A percentile compares a stretch with the other conserved stretches of the same genome.
Conservation (phyloP, 2,888 invertebrate species). For the Rhingia rostrata region DNA sequence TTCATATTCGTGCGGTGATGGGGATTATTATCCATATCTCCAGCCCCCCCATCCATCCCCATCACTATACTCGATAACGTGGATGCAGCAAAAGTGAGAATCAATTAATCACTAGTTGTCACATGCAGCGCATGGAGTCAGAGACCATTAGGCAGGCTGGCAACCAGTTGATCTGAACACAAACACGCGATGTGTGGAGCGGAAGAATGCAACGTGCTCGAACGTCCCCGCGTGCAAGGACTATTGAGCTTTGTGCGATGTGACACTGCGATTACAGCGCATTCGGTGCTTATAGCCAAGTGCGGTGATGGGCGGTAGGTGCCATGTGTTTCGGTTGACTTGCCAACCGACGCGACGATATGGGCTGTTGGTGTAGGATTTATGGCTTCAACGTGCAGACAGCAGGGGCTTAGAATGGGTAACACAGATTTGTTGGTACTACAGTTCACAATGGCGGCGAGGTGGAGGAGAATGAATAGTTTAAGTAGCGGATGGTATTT, state of each 20-base stretch:
- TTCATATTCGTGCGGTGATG: slow-evolving; percentile 31
- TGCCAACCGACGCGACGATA: slow-evolving; percentile 42
- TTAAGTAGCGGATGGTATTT: neutral
- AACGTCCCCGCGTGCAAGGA: neutral
- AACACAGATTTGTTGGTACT: slow-evolving; percentile 11
- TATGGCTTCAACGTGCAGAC: slow-evolving; percentile 43
- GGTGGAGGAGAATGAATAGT: neutral
- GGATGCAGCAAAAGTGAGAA: slow-evolving; percentile 55
- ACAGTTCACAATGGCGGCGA: neutral
- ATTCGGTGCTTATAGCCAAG: neutral
- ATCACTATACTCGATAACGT: no score
- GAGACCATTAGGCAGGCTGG: slow-evolving; percentile 45
- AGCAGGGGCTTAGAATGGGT: slow-evolving; percentile 2
- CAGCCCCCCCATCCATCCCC: no score
- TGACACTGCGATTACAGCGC: slow-evolving; percentile 31
- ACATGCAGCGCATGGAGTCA: slow-evolving; percentile 36
- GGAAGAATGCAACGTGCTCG: slow-evolving; percentile 19
- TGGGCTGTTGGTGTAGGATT: slow-evolving; percentile 33
- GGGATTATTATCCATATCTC: neutral
- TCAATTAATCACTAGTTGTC: slow-evolving; percentile 68
- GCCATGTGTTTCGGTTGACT: slow-evolving; percentile 49
- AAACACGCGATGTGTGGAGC: slow-evolving; percentile 10
- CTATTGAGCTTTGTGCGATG: slow-evolving; percentile 12
- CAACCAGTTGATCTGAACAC: slow-evolving; percentile 60
- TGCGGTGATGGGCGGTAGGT: slow-evolving; percentile 10